Conservation (phyloP, 2,888 invertebrate species). For the Napeogenes sylphis region DNA sequence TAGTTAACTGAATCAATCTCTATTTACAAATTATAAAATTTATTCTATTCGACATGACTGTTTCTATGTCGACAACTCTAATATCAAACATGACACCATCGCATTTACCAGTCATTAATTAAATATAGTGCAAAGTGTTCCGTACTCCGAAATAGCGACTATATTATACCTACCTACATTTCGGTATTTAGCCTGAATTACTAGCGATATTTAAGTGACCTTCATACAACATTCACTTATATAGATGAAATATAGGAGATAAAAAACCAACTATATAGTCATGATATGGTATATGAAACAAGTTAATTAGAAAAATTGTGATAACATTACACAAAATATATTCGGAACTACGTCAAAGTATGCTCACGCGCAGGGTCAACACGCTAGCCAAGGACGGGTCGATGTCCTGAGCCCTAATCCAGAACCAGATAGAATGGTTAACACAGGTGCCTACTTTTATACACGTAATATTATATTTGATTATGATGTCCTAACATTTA, state of each 20-base stretch:
- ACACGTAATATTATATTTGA: no score
- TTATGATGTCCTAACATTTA: no score
- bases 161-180: conserved; percentile 20
- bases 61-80: conserved; percentile 12
- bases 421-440: conserved; percentile 6
- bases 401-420: conserved; percentile 40
- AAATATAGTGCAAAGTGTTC: conserved; percentile 33
- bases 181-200: conserved; percentile 27
- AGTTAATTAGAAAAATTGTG: not conserved
- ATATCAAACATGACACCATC: conserved; percentile 39
- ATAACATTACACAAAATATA: conserved; percentile 1
- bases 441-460: no score
- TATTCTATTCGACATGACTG: not conserved
- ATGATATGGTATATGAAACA: no score
- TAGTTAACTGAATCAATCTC: no score
- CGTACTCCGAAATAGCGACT: conserved; percentile 40
- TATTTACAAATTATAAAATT: not conserved
- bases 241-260: not conserved
- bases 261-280: not conserved
- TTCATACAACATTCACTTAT: not conserved
- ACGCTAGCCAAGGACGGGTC: conserved; percentile 64
- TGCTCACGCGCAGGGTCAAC: conserved; percentile 72
- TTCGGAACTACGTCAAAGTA: conserved; percentile 48
- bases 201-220: conserved; percentile 1
- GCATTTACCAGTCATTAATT: conserved; percentile 20